These are phyloP conservation scores for Diorhabda carinulata DNA, from an alignment of 1,140 invertebrate species.

Conservation along the genomic window DNA sequence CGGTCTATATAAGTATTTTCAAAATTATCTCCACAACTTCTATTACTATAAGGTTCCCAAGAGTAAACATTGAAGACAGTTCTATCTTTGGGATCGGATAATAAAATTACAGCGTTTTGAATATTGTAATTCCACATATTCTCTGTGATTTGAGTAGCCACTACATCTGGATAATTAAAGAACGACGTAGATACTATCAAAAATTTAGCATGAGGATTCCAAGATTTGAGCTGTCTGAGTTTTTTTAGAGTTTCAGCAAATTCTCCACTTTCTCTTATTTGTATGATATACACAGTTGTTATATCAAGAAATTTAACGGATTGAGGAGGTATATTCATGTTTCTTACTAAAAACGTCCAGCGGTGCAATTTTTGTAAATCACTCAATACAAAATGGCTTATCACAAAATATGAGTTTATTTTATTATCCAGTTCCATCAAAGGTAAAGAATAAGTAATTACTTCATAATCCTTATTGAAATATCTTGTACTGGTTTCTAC, in stretches of 20 bases:
- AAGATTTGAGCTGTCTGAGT: constrained; percentile 14
- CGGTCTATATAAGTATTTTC: constrained; percentile 11
- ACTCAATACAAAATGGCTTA: background rate
- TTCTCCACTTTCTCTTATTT: constrained; percentile 18
- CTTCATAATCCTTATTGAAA: background rate
- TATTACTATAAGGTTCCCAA: constrained; percentile 33
- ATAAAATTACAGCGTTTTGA: constrained; percentile 27
- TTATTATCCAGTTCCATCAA: background rate
- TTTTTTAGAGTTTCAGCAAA: constrained; percentile 11
- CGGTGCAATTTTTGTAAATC: background rate
- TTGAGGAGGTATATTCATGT: background rate
- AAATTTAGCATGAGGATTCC: constrained; percentile 38
- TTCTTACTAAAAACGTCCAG: constrained; percentile 3
- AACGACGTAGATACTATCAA: constrained; percentile 27
- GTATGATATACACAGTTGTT: constrained; percentile 7
- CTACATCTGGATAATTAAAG: constrained; percentile 13
- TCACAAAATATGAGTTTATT: background rate
- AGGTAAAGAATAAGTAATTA: constrained; percentile 9
- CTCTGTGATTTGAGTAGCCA: constrained; percentile 24
- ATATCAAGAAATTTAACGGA: background rate
- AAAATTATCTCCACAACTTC: constrained; percentile 25
- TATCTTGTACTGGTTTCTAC: constrained; percentile 2
- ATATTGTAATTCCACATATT: constrained; percentile 25
- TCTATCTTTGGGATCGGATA: constrained; percentile 14
- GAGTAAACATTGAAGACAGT: constrained; percentile 29